These are phyloP conservation scores for Oxyscelio sp. DNA, from an alignment of 2,888 invertebrate genomes.

Conservation along the genomic window DNA sequence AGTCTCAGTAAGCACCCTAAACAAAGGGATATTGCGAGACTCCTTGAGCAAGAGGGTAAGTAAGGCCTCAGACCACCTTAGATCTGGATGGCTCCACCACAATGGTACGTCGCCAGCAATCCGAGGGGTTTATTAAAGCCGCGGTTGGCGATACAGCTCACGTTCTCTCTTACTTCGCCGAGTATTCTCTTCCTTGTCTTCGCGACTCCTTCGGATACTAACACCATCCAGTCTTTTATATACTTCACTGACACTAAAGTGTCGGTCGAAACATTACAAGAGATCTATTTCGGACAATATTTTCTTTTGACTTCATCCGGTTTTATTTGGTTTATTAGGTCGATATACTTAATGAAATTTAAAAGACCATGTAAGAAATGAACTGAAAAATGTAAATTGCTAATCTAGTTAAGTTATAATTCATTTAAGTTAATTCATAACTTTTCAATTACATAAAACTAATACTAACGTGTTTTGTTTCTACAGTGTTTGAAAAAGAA, in stretches of 20 bases:
- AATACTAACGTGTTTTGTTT: too few relatives aligned
- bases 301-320: slow-evolving; percentile 4
- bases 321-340: not conserved
- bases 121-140: slow-evolving; percentile 87
- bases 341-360: slow-evolving; percentile 6
- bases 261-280: slow-evolving; percentile 54
- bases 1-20: too few relatives aligned
- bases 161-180: slow-evolving; percentile 84
- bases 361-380: too few relatives aligned
- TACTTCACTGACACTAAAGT: slow-evolving; percentile 42
- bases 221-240: slow-evolving; percentile 44
- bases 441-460: too few relatives aligned
- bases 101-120: slow-evolving; percentile 86
- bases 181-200: slow-evolving; percentile 78
- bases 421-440: too few relatives aligned
- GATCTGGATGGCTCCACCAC: slow-evolving; percentile 84
- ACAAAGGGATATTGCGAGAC: too few relatives aligned
- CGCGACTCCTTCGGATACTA: slow-evolving; percentile 67
- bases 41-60: too few relatives aligned
- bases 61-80: slow-evolving; percentile 79
- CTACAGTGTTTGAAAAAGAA: too few relatives aligned
- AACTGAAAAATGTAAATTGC: too few relatives aligned
- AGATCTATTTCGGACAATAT: slow-evolving; percentile 22
- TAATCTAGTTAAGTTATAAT: too few relatives aligned
- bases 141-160: slow-evolving; percentile 88